Evolutionary conservation across 2,888 invertebrate genomes (phyloP), one percentile per base, ranked within the genome.

Genomic region (Synergus itoensis): DNA sequence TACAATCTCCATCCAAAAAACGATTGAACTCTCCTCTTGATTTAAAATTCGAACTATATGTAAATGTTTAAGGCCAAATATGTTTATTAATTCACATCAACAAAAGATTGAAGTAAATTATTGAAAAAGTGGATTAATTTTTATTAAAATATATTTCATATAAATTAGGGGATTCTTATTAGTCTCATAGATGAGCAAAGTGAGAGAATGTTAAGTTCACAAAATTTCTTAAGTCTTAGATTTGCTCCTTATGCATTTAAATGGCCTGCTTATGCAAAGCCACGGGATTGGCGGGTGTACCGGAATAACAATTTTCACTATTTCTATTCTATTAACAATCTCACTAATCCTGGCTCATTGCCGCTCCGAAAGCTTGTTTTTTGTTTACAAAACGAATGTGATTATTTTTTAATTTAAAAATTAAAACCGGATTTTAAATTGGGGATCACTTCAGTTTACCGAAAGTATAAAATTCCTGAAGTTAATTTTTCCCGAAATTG

Each of bases 241-340:
- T 67, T 67, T 67, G 43, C 45, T 67, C 45, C 67, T 67, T 67
- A 67, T 67, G 67, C 67, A 67, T 67, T 67, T 67, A 67, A 67
- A 67, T 67, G 18, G 67, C 67, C 67, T 45, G 16, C 21, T 67
- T 67, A 67, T 67, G 67, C 45, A 67, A 67, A 67, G 45, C 67
- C 67, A 45, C 45, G 11, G 45, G 67, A 67, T 67, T 67, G 67
- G 67, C 21, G 45, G 45, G 45, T 67, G 28, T 67, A 28, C 45
- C 45, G 67, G 45, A 67, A 67, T 67, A 45, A 45, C 67, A 67
- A 67, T 67, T 67, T 67, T 67, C 67, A 67, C 67, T 67, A 67
- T 67, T 67, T 45, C 67, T 67, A 45, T 67, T 67, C 45, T 67
- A 67, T 67, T 67, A 67, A 67, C 67, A 67, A 67, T 67, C 28